Percentiles rank a stretch among this genome's conserved stretches.
phyloP scores from a whole-genome alignment of 2,888 invertebrate genomes.

The Drosophila buzzatii region DNA sequence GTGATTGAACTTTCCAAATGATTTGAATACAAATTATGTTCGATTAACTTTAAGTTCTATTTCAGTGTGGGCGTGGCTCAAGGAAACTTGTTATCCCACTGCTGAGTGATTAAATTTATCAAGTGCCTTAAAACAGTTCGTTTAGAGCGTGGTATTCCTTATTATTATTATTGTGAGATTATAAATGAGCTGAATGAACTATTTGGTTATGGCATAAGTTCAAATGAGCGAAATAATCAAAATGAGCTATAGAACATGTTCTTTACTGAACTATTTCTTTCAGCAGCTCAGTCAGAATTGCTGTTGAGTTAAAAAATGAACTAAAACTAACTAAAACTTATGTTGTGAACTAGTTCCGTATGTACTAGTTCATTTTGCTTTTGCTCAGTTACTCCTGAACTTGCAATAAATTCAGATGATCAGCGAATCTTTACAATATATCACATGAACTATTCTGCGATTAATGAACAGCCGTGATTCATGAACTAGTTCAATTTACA shows the following conservation, averaged over 20 bases:
- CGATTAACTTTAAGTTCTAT: background rate
- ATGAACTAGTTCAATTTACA: background rate
- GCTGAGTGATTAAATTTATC: no score
- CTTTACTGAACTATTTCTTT: background rate
- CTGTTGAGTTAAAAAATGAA: no score
- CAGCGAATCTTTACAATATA: background rate
- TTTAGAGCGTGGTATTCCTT: background rate
- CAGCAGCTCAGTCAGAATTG: background rate
- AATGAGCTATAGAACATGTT: background rate
- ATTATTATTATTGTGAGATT: no score
- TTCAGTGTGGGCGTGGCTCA: background rate
- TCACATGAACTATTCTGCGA: no score
- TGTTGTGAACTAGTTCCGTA: background rate
- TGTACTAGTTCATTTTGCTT: no score
- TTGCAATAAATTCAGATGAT: background rate
- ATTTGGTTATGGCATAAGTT: background rate
- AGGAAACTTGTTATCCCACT: background rate
- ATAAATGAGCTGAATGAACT: no score
- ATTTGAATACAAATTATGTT: constrained; percentile 1
- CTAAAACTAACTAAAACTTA: no score
- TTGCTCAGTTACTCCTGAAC: background rate
- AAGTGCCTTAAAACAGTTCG: background rate
- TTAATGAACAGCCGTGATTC: no score
- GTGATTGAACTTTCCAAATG: constrained; percentile 1
- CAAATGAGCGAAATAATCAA: background rate